Percentiles rank a stretch among this genome's conserved stretches.
phyloP scores from a whole-genome alignment of 2,888 invertebrate species.

The Dasypolia templi region DNA sequence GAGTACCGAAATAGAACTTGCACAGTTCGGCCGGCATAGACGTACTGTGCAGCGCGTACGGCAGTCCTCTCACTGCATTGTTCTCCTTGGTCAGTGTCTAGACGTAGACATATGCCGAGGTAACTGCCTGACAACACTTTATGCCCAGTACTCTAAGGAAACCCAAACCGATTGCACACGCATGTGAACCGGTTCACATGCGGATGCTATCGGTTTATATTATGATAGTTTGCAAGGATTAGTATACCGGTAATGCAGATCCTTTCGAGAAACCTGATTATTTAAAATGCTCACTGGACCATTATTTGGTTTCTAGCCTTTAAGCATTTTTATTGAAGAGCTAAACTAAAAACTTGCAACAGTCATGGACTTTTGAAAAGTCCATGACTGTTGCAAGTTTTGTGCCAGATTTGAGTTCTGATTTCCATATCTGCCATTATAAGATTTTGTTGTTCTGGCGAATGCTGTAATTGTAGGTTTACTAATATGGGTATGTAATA shows the following conservation, averaged over 20 bases:
- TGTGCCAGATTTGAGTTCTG: not conserved
- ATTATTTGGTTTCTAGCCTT: not conserved
- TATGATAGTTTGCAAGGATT: slow-evolving; percentile 44
- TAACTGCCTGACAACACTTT: slow-evolving; percentile 42
- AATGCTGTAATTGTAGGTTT: not conserved
- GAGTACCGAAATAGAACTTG: slow-evolving; percentile 82
- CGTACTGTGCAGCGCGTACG: slow-evolving; percentile 59
- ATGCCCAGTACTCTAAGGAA: slow-evolving; percentile 39
- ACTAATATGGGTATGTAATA: not conserved
- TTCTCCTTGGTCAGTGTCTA: slow-evolving; percentile 69
- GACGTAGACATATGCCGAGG: slow-evolving; percentile 45
- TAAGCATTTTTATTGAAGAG: too few relatives aligned
- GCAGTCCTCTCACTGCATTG: slow-evolving; percentile 72
- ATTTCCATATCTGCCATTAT: too few relatives aligned
- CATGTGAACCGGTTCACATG: slow-evolving; percentile 56
- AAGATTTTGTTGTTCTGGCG: not conserved
- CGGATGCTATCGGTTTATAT: slow-evolving; percentile 25
- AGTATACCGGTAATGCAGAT: slow-evolving; percentile 17
- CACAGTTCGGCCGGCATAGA: slow-evolving; percentile 69
- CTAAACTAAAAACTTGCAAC: too few relatives aligned
- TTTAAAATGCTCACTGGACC: not conserved
- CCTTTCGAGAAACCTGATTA: not conserved
- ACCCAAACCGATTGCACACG: too few relatives aligned
- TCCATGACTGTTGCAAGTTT: not conserved
- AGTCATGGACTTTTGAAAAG: too few relatives aligned